Percentiles rank a stretch among this genome's conserved stretches.
These are phyloP conservation scores for Paratrypauchen microcephalus DNA, from an alignment of 2,797 vertebrate species.

Conservation along the genomic window DNA sequence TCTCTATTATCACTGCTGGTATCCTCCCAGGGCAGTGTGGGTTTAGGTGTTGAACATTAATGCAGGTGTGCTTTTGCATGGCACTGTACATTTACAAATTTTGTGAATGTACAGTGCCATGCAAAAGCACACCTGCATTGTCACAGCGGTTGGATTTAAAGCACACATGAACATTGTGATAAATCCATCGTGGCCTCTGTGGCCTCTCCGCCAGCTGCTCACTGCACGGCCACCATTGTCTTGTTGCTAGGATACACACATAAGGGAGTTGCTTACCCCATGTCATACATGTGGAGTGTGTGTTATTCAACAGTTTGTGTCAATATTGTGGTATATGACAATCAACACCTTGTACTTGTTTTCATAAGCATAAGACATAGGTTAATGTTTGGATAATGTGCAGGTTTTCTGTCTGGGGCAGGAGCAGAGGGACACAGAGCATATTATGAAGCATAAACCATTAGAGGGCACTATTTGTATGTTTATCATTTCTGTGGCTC, in stretches of 20 bases:
- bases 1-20: conserved; percentile 21
- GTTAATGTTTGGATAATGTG: conserved; percentile 9
- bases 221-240: conserved; percentile 60
- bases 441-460: conserved; percentile 25
- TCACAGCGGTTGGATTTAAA: conserved; percentile 31
- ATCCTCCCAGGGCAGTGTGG: conserved; percentile 30
- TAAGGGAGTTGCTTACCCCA: conserved; percentile 56
- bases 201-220: conserved; percentile 75
- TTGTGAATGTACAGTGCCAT: conserved; percentile 30
- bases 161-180: conserved; percentile 38
- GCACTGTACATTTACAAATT: conserved; percentile 31
- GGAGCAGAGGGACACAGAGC: conserved; percentile 45
- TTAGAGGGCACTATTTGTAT: conserved; percentile 65
- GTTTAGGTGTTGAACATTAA: conserved; percentile 41
- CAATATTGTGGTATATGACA: conserved; percentile 1
- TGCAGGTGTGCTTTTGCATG: conserved; percentile 31
- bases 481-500: conserved; percentile 42
- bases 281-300: conserved; percentile 56
- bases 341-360: background rate
- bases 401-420: conserved; percentile 24
- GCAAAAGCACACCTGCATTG: conserved; percentile 32
- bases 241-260: conserved; percentile 77
- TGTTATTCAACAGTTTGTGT: conserved; percentile 33
- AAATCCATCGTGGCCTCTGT: conserved; percentile 69
- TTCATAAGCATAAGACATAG: background rate